These are phyloP conservation scores for Poecilia gillii DNA, from an alignment of 2,797 vertebrate species.

Conservation along the genomic window DNA sequence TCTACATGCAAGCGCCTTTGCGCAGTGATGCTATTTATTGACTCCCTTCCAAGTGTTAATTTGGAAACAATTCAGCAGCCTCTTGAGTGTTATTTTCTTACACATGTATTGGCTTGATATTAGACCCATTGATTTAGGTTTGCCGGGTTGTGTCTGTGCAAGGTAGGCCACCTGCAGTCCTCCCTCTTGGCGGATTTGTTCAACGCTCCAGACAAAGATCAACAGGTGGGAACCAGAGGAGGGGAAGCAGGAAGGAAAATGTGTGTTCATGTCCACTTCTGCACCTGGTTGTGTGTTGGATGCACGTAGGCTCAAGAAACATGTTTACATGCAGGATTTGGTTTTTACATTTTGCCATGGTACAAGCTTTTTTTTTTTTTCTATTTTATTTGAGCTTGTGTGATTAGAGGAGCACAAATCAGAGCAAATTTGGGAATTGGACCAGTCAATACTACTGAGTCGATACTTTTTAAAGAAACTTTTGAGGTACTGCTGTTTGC, in stretches of 20 bases:
- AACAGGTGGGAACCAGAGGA: slow-evolving; percentile 60
- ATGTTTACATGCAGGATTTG: neutral
- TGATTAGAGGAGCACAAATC: neutral
- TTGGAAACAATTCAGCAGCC: slow-evolving; percentile 15
- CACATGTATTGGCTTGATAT: slow-evolving; percentile 43
- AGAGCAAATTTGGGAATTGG: neutral
- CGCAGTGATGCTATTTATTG: slow-evolving; percentile 11
- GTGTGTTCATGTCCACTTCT: slow-evolving; percentile 38
- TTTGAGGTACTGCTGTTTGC: neutral
- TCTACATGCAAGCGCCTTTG: slow-evolving; percentile 3
- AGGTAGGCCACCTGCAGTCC: slow-evolving; percentile 67
- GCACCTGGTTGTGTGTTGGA: neutral
- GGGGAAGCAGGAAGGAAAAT: slow-evolving; percentile 24
- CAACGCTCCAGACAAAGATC: slow-evolving; percentile 69
- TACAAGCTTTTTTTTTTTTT: neutral
- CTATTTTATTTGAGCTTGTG: neutral
- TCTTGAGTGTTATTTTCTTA: slow-evolving; percentile 8
- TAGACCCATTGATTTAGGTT: slow-evolving; percentile 74
- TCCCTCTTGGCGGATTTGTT: slow-evolving; percentile 80
- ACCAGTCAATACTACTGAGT: neutral
- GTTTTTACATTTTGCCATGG: neutral
- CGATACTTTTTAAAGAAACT: neutral
- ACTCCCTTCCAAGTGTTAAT: neutral
- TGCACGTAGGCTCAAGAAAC: neutral
- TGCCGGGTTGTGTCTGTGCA: slow-evolving; percentile 65